Conservation (phyloP, 2,113 vertebrate genomes). For the Python bivittatus region DNA sequence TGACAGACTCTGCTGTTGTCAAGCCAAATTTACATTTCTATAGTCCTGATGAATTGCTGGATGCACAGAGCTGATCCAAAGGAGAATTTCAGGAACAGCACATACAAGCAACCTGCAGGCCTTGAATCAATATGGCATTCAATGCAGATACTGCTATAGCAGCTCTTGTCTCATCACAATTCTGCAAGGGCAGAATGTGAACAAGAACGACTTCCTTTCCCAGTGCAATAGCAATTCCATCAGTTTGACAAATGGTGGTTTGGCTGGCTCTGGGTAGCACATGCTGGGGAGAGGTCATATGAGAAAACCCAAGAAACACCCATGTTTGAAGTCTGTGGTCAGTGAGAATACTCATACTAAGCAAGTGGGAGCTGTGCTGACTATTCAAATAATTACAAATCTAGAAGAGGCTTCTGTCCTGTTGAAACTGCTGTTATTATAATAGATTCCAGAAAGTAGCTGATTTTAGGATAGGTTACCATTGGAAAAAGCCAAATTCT, state of each 20-base stretch:
- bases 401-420: background rate
- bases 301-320: background rate
- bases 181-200: background rate
- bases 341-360: background rate
- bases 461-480: background rate
- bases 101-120: background rate
- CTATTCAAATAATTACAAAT: background rate
- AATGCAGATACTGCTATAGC: background rate
- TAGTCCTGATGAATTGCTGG: background rate
- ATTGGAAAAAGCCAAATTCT: background rate
- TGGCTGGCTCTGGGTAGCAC: background rate
- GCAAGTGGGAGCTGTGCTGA: background rate
- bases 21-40: background rate
- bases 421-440: background rate
- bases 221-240: background rate
- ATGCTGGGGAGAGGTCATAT: background rate
- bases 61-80: background rate
- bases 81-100: background rate
- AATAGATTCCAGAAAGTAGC: background rate
- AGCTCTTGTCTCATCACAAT: background rate
- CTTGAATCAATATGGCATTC: background rate
- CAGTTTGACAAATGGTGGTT: background rate
- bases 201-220: background rate
- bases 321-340: background rate
- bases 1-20: background rate